Base-by-base conservation (phyloP, 2,797 vertebrate species). In the Margarornis squamiger region DNA sequence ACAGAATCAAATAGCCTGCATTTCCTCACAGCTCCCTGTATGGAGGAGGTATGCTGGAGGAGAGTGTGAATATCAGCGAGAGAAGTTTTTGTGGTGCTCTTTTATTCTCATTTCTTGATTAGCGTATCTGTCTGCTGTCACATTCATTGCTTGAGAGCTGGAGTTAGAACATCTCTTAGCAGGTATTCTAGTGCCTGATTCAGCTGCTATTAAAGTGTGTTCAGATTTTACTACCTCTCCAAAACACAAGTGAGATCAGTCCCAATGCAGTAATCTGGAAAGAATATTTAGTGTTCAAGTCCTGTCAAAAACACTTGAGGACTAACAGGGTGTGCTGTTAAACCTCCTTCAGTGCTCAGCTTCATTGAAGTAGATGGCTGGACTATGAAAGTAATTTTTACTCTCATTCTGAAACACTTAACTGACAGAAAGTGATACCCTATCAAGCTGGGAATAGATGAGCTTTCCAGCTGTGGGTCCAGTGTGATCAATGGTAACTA, bases 401-500 rank as follows among this genome's bases (percentile, higher is more conserved):
- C 90, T 74, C 70, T 92, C 71, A 82, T 95, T 90, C 75, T 68
- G 61, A 92, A 97, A 80, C 84, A 75, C 66, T 96, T 95, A 86
- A 66, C 77, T 95, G 77, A 68, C 41, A 92, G 89, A 95, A 96
- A 95, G 83, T 38, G 73, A 63, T 82, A 65, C 48, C 71, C 79
- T 36, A 12, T 93, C 88, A 94, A 87, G 82, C 41, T 41, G 45
- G 81, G 54, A 75, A 57, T 62, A 81, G 73, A 94, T 93, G 89
- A 89, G 84, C 80, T 95, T 96, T 88, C 90, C 75, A 93, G 71
- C 86, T 76, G 66, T 82, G 61, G 39, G 51, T 91, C 89, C 48
- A 29, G 30, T 76, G 55, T 36, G 75, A 90, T 92, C 86, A 75
- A 39, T 79, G 48, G 52, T 78, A 75, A 57, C 73, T 41, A 52